Conservation (phyloP, 2,113 vertebrate genomes). For the Zeus faber region DNA sequence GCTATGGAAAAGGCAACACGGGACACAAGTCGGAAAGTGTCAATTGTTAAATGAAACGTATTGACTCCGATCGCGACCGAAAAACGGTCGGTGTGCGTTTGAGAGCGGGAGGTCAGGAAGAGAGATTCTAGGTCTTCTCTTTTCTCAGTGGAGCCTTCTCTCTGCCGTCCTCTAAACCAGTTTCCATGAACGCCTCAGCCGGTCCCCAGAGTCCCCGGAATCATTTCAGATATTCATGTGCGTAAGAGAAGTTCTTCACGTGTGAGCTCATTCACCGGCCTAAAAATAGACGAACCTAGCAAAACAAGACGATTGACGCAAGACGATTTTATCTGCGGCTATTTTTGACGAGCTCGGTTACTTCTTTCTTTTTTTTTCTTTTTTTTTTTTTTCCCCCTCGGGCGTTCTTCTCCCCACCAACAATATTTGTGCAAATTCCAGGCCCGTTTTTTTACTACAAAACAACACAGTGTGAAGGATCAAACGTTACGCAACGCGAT, state of each 20-base stretch:
- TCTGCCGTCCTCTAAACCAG: slow-evolving; percentile 56
- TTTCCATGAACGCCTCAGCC: slow-evolving; percentile 58
- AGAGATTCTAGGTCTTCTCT: slow-evolving; percentile 28
- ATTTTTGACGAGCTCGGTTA: slow-evolving; percentile 64
- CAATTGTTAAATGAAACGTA: slow-evolving; percentile 3
- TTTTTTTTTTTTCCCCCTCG: neutral
- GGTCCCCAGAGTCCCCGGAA: slow-evolving; percentile 53
- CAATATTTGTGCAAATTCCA: slow-evolving; percentile 68
- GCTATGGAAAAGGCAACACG: too few relatives aligned
- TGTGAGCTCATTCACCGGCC: slow-evolving; percentile 64
- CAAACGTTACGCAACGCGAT: slow-evolving; percentile 30
- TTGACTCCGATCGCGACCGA: neutral
- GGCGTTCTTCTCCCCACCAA: slow-evolving; percentile 39
- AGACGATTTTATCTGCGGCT: slow-evolving; percentile 51
- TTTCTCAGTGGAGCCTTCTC: slow-evolving; percentile 39
- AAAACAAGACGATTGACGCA: slow-evolving; percentile 58
- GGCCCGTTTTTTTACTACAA: slow-evolving; percentile 54
- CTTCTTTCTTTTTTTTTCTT: slow-evolving; percentile 66
- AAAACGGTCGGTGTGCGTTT: neutral
- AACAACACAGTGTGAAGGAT: slow-evolving; percentile 48
- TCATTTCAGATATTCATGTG: slow-evolving; percentile 62
- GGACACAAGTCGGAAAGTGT: too few relatives aligned
- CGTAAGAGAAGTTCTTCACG: slow-evolving; percentile 64
- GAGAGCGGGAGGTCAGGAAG: neutral
- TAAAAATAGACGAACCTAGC: slow-evolving; percentile 60